Conservation (phyloP, 2,888 invertebrate species). For the Erebia epiphron region DNA sequence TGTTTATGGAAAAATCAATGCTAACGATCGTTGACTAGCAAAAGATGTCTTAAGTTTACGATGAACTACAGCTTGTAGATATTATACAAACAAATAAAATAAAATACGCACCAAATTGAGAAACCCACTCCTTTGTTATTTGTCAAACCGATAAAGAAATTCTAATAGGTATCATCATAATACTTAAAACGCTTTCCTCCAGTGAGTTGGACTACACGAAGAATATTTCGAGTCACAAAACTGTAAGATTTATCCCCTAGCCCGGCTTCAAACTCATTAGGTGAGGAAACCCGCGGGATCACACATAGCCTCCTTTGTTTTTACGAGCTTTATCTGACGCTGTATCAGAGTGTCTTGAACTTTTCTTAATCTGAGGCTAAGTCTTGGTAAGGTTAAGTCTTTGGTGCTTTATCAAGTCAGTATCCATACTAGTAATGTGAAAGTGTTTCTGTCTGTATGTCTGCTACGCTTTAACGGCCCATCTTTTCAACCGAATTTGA, state of each 20-base stretch:
- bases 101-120: too few species aligned
- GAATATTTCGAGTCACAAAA: constrained; percentile 59
- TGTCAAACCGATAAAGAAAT: too few species aligned
- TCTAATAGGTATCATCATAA: neutral
- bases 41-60: too few species aligned
- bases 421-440: too few species aligned
- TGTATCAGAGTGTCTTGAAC: constrained; percentile 29
- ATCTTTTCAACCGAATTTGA: too few species aligned
- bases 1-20: too few species aligned
- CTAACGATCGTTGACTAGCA: too few species aligned
- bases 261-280: constrained; percentile 70
- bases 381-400: neutral
- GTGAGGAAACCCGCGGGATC: constrained; percentile 59
- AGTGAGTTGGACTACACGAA: constrained; percentile 16
- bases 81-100: too few species aligned
- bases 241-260: constrained; percentile 66
- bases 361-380: constrained; percentile 23
- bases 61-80: too few species aligned
- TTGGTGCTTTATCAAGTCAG: constrained; percentile 11
- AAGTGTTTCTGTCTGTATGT: too few species aligned
- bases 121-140: too few species aligned
- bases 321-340: constrained; percentile 30
- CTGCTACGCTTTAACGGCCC: too few species aligned
- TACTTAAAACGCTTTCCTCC: neutral
- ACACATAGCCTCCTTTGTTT: constrained; percentile 49